Percentiles rank a stretch among this genome's conserved stretches.
These are phyloP conservation scores for Orius insidiosus DNA, from an alignment of 1,140 invertebrate genomes.

Conservation along the genomic window DNA sequence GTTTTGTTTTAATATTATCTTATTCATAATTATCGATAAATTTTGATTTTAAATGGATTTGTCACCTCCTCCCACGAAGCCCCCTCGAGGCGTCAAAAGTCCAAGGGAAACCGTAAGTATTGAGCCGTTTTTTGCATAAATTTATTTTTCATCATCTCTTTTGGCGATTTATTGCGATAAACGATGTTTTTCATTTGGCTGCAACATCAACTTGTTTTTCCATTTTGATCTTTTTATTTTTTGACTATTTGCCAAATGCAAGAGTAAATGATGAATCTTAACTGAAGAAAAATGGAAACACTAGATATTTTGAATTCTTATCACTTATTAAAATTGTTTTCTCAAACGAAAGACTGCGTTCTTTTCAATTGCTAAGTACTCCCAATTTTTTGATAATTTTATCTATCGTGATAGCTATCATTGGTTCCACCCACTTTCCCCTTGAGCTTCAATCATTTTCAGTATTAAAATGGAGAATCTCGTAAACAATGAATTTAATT, in stretches of 20 bases:
- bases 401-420: neutral
- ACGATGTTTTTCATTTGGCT: neutral
- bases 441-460: neutral
- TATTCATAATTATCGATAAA: neutral
- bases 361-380: no score
- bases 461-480: neutral
- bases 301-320: no score
- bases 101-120: constrained; percentile 58
- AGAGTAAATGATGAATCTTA: neutral
- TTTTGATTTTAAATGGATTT: constrained; percentile 11
- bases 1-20: no score
- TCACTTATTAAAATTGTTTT: no score
- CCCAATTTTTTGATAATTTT: neutral
- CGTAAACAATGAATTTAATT: neutral
- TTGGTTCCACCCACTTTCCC: neutral
- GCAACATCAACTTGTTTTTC: neutral
- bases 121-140: neutral
- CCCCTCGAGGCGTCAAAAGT: constrained; percentile 61
- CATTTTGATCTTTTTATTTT: no score
- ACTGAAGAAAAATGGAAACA: neutral
- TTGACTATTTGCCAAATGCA: neutral
- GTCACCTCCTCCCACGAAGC: constrained; percentile 50
- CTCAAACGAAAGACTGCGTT: no score
- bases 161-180: neutral
- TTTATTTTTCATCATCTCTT: neutral